Evolutionary conservation across 2,797 vertebrate species (phyloP), one percentile per base, ranked within the genome.

Genomic region (Sphaeramia orbicularis): DNA sequence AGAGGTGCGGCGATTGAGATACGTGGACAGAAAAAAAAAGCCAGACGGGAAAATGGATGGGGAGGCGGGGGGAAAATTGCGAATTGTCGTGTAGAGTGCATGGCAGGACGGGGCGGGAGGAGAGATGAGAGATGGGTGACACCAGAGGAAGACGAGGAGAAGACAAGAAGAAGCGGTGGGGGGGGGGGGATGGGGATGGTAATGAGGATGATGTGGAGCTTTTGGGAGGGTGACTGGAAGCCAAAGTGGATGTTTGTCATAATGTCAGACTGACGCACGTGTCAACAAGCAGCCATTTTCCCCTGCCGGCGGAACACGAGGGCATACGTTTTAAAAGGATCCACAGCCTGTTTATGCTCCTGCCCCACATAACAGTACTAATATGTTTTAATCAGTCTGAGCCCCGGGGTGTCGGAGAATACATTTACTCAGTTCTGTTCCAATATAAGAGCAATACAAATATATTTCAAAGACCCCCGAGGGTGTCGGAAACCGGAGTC

Each of bases 311-410:
- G 30, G n/a, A 7, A 10, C 49, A n/a, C 10, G 27, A 42, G 27
- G 10, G 47, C 30, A 63, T 75, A 81, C 51, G 27, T 59, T 71
- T 75, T 66, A 50, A 55, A 71, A 7, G 37, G 41, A 76, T 61
- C 14, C 1, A 1, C 62, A 67, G 62, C 50, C 58, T 79, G 73
- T 84, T 91, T 83, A 85, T 83, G 65, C 78, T 10, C 57, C 18
- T 58, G 69, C 57, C 75, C 72, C 74, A 79, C 66, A 90, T 83
- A 84, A 70, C 76, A 66, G 50, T 65, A 37, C 68, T 87, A 80
- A 88, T 86, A 76, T 83, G 70, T 88, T 89, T 86, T 88, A 89
- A 91, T 87, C 78, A 90, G 86, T 81, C 73, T 84, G 67, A 60
- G 61, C 71, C 86, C 79, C 2, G 30, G 35, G 68, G 81, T 50